A percentile compares a stretch with the other conserved stretches of the same genome.
phyloP scores from a whole-genome alignment of 1,140 invertebrate species.

The Octopus sinensis region DNA sequence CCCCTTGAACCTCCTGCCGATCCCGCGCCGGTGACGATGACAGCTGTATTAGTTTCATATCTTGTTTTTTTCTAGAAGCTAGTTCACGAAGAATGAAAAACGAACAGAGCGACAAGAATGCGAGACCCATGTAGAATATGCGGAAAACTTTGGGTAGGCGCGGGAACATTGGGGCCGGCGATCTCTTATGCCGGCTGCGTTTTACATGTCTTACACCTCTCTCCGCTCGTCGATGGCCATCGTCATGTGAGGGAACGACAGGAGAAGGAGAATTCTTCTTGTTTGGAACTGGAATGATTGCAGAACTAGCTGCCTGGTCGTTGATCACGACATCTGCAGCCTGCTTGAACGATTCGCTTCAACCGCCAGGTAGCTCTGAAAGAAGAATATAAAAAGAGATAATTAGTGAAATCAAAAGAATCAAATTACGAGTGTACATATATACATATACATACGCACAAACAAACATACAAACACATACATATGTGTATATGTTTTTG shows the following conservation, averaged over 20 bases:
- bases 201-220: not conserved
- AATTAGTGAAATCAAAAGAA: no score
- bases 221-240: not conserved
- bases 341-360: not conserved
- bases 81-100: not conserved
- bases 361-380: not conserved
- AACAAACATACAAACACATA: no score
- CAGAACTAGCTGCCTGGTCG: not conserved
- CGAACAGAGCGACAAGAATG: constrained; percentile 3
- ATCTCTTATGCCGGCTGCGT: not conserved
- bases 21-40: not conserved
- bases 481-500: no score
- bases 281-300: constrained; percentile 3
- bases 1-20: not conserved
- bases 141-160: constrained; percentile 7
- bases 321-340: not conserved
- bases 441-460: no score
- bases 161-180: constrained; percentile 10
- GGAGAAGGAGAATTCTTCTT: not conserved
- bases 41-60: not conserved
- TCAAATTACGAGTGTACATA: no score
- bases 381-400: not conserved
- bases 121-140: constrained; percentile 8
- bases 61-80: not conserved
- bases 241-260: not conserved